A percentile compares a stretch with the other conserved stretches of the same genome.
Evolutionary conservation across 2,113 vertebrate species (phyloP).

Genomic region (Neotoma lepida): DNA sequence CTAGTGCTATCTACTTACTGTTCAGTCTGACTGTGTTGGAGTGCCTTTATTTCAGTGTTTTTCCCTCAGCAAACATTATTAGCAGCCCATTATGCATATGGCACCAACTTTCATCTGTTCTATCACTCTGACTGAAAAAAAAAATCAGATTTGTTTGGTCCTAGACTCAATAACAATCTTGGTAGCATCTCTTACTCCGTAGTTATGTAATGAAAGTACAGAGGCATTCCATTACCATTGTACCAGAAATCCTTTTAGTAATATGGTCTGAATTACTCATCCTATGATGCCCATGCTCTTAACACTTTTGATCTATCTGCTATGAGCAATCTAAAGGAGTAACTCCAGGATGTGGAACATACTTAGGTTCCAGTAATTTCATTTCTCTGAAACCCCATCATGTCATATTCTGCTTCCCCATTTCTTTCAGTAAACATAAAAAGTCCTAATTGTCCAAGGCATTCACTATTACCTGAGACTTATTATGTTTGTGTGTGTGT

Average conservation of each 20-base stretch:
- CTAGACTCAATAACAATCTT: neutral
- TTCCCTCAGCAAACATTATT: constrained; percentile 21
- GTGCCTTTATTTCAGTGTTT: neutral
- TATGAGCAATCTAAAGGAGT: neutral
- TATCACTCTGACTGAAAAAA: neutral
- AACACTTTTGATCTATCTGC: neutral
- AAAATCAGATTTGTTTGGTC: neutral
- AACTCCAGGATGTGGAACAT: neutral
- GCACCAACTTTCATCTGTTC: neutral
- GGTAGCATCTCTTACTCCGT: neutral
- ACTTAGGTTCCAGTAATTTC: neutral
- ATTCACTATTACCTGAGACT: neutral
- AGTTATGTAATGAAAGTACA: neutral
- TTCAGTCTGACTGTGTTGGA: neutral
- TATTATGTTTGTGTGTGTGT: neutral
- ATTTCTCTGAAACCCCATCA: neutral
- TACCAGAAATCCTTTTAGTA: neutral
- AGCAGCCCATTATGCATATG: neutral
- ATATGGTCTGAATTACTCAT: constrained; percentile 33
- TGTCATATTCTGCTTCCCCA: neutral
- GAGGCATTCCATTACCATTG: neutral
- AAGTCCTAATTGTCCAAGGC: neutral
- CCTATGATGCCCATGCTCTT: neutral
- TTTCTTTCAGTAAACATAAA: constrained; percentile 19
- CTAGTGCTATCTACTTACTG: neutral